Evolutionary conservation across 2,113 vertebrate species (phyloP).

Genomic region (Ginglymostoma cirratum): DNA sequence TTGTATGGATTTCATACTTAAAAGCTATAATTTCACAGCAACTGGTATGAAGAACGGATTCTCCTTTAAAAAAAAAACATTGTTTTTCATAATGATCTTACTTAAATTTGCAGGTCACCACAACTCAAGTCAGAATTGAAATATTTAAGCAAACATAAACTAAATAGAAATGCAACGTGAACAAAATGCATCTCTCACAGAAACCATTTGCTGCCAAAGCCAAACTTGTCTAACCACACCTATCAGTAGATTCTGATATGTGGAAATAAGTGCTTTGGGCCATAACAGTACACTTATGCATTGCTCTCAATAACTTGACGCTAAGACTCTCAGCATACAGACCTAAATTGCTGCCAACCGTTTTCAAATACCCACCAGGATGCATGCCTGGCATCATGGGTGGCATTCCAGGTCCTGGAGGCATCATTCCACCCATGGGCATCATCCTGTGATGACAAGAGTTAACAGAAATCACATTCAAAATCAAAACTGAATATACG

Average conservation of each 20-base stretch:
- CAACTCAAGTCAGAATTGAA: neutral
- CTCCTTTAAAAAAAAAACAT: neutral
- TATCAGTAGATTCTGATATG: neutral
- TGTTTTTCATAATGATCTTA: neutral
- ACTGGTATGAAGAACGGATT: neutral
- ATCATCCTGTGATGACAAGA: slow-evolving; percentile 70
- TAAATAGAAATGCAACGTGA: neutral
- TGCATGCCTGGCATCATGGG: slow-evolving; percentile 71
- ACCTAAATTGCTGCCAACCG: slow-evolving; percentile 27
- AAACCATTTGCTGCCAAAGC: neutral
- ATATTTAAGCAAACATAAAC: neutral
- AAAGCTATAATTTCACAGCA: neutral
- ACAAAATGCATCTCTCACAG: neutral
- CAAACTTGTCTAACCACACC: neutral
- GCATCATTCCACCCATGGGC: slow-evolving; percentile 84
- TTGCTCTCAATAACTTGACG: neutral
- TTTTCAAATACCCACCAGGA: slow-evolving; percentile 57
- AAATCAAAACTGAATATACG: neutral
- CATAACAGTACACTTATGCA: neutral
- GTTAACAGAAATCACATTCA: neutral
- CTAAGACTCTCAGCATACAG: slow-evolving; percentile 17
- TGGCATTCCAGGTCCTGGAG: slow-evolving; percentile 71
- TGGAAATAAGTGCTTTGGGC: neutral
- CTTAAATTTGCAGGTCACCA: neutral
- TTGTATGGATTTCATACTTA: neutral